Evolutionary conservation across 2,113 vertebrate genomes (phyloP), one percentile per base, ranked within the genome.

Genomic region (Cricetomys ansorgei): DNA sequence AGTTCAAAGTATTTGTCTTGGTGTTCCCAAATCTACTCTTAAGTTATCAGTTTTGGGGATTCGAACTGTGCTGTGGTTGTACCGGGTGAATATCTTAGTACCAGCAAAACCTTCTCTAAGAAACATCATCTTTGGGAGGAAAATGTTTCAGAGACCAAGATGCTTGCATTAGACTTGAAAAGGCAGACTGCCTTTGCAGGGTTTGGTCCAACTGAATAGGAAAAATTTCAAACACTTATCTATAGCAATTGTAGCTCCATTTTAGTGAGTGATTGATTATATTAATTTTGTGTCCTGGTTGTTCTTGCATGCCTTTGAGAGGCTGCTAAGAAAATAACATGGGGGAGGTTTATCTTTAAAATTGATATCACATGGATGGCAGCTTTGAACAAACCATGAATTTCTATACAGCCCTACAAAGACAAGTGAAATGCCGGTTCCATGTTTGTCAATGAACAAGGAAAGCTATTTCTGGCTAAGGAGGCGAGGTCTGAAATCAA

Each of bases 261-360:
- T 80, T 53, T 17, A 92, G 94, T 93, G 95, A 97, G 75, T 70
- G 75, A n/a, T 1, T 91, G 93, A 34, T 84, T 57, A 19, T 92
- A 67, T 95, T 96, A 85, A 89, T 93, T 95, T 91, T 85, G 40
- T 94, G 94, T 91, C 85, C 96, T 67, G 37, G n/a, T 59, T 91
- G 5, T 92, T 89, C 87, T 87, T 95, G 50, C 0, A 0, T 86
- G 62, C 89, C 3, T 4, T 48, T 53, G 87, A 92, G 84, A 92
- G 62, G 86, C 29, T 84, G 67, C 4, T 73, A 93, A 69, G 59
- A 57, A 62, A 97, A 95, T 90, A 76, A 81, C 8, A 31, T 77
- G n/a, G 0, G 0, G 37, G 69, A 75, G 2, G 31, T 45, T 95
- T 93, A 76, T 85, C 81, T 93, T 0, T 1, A 84, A 92, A 95